These are phyloP conservation scores for Kradibia gibbosae DNA, from an alignment of 1,140 invertebrate genomes.

Conservation along the genomic window DNA sequence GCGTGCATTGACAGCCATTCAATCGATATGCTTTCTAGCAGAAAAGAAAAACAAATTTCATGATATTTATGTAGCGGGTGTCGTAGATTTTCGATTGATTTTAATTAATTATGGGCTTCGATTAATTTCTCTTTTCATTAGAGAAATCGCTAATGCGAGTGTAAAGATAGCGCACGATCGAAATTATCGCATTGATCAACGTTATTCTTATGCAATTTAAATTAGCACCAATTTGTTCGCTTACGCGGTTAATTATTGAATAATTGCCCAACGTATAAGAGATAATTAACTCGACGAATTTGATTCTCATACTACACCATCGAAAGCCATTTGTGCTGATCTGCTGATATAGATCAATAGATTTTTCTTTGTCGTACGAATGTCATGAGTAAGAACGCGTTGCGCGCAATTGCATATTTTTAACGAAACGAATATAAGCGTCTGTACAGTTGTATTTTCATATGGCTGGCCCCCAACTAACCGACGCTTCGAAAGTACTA, in stretches of 20 bases:
- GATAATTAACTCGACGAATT: neutral
- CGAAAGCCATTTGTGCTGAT: too few species aligned
- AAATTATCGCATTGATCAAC: neutral
- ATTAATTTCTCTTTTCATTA: neutral
- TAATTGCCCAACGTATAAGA: neutral
- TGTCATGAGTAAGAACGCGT: too few species aligned
- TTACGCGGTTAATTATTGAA: neutral
- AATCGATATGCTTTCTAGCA: neutral
- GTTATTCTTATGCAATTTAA: neutral
- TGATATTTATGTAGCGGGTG: neutral
- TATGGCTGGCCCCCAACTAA: too few species aligned
- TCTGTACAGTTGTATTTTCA: too few species aligned
- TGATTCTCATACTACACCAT: too few species aligned
- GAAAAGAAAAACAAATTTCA: neutral
- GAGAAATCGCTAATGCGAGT: neutral
- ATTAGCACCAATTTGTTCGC: neutral
- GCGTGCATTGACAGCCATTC: neutral
- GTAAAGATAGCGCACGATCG: neutral
- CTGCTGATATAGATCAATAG: too few species aligned
- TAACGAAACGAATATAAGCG: too few species aligned
- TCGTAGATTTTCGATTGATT: neutral
- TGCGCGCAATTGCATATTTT: too few species aligned
- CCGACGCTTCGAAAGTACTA: too few species aligned
- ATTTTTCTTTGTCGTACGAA: too few species aligned
- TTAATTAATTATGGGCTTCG: neutral